These are phyloP conservation scores for Holcopasites calliopsidis DNA, from an alignment of 1,140 invertebrate species.

Conservation along the genomic window DNA sequence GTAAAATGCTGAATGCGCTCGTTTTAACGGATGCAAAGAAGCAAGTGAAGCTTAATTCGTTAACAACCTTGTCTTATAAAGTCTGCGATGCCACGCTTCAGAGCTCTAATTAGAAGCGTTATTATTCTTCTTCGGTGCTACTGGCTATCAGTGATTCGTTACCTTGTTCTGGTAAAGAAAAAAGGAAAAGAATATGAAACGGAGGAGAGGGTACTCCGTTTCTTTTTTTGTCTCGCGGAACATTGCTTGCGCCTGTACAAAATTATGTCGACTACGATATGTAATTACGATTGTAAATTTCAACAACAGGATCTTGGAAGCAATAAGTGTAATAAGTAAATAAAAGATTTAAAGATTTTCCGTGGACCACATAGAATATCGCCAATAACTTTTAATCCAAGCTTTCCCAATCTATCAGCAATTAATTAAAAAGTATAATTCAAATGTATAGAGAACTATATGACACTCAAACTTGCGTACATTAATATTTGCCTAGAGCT, in stretches of 20 bases:
- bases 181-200: not conserved
- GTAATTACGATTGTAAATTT: too few relatives aligned
- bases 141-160: slow-evolving; percentile 5
- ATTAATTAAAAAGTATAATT: too few relatives aligned
- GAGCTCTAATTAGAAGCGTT: slow-evolving; percentile 10
- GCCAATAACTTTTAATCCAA: too few relatives aligned
- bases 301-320: too few relatives aligned
- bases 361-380: too few relatives aligned
- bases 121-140: slow-evolving; percentile 2
- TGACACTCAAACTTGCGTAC: too few relatives aligned
- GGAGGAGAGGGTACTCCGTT: not conserved
- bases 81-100: not conserved
- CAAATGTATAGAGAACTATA: too few relatives aligned
- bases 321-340: too few relatives aligned
- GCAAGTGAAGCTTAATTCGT: not conserved
- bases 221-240: not conserved
- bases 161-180: not conserved
- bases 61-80: not conserved
- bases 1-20: not conserved
- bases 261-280: not conserved
- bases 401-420: too few relatives aligned
- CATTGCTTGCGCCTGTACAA: not conserved
- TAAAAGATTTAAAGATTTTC: too few relatives aligned
- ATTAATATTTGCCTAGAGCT: too few relatives aligned
- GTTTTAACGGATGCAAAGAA: not conserved